Evolutionary conservation across 2,113 vertebrate species (phyloP), one percentile per base, ranked within the genome.

Genomic region (Gallinago undulata): DNA sequence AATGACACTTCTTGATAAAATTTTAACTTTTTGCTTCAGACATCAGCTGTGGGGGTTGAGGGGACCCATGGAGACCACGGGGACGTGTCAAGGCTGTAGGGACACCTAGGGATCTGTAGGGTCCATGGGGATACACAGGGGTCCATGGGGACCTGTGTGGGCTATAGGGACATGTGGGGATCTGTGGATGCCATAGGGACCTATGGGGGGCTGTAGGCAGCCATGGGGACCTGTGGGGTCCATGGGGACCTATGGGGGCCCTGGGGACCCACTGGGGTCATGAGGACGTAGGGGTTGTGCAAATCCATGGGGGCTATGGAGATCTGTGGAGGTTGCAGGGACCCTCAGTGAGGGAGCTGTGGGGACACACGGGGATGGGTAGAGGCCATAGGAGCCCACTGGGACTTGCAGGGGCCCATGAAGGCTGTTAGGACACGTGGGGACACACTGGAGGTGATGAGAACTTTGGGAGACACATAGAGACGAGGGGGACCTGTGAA

Each of bases 161-260:
- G 9, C 19, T 21, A 18, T 4, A 43, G 63, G 28, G 19, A 31
- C 19, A 31, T 8, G 7, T 37, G n/a, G 13, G 50, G 37, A 41
- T 19, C 53, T 13, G 22, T 11, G 30, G 48, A 9, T 31, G 48
- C 18, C 11, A 10, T 6, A n/a, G 31, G 45, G 15, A n/a, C 15
- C n/a, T n/a, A n/a, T n/a, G 3, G 51, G 13, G 21, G 48, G 48
- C 48, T 50, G 48, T 11, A 50, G 48, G 50, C 50, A 51, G 25
- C 28, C 3, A 3, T 6, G 0, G 28, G 35, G 37, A 30, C 14
- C 9, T 3, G 0, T 16, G 28, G 27, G 4, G 37, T n/a, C 19
- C 4, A 5, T 25, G 37, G 13, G 50, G 47, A n/a, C 56, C 31
- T 13, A 17, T 5, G 23, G 60, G 27, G 27, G 5, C 35, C 5